These are phyloP conservation scores for Cynoglossus semilaevis DNA, from an alignment of 2,113 vertebrate species.

Conservation along the genomic window DNA sequence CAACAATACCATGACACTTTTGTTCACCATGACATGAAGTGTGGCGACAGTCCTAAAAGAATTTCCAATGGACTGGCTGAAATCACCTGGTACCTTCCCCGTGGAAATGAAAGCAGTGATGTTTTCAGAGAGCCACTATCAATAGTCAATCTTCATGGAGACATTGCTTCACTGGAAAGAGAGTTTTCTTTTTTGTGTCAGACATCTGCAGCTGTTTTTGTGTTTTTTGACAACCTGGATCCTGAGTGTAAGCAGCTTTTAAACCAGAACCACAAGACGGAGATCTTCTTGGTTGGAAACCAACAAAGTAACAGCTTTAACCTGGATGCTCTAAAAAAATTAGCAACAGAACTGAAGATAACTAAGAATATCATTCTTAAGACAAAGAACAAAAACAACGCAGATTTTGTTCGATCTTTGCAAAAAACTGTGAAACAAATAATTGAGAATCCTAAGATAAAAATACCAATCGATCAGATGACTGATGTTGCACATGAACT, in stretches of 20 bases:
- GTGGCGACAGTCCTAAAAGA: constrained; percentile 56
- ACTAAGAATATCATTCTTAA: constrained; percentile 49
- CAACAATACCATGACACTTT: constrained; percentile 72
- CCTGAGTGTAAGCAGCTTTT: constrained; percentile 56
- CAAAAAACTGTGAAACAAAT: constrained; percentile 18
- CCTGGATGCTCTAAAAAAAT: not conserved
- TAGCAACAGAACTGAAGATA: constrained; percentile 30
- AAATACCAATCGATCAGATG: constrained; percentile 48
- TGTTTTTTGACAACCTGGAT: constrained; percentile 69
- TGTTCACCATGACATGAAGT: constrained; percentile 65
- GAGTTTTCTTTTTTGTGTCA: constrained; percentile 76
- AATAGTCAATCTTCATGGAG: constrained; percentile 73
- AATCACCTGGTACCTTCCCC: constrained; percentile 77
- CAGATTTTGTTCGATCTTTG: constrained; percentile 53
- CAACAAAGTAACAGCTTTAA: constrained; percentile 18
- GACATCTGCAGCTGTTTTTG: constrained; percentile 76
- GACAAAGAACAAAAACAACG: constrained; percentile 47
- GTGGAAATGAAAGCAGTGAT: constrained; percentile 57
- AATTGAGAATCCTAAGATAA: not conserved
- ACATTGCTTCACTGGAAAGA: constrained; percentile 61
- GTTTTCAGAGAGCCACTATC: constrained; percentile 72
- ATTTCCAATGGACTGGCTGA: constrained; percentile 79
- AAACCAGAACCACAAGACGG: constrained; percentile 35
- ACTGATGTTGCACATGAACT: constrained; percentile 42
- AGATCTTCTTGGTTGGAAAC: constrained; percentile 61